Evolutionary conservation across 2,113 vertebrate species (phyloP).

Genomic region (Spea multiplicata): DNA sequence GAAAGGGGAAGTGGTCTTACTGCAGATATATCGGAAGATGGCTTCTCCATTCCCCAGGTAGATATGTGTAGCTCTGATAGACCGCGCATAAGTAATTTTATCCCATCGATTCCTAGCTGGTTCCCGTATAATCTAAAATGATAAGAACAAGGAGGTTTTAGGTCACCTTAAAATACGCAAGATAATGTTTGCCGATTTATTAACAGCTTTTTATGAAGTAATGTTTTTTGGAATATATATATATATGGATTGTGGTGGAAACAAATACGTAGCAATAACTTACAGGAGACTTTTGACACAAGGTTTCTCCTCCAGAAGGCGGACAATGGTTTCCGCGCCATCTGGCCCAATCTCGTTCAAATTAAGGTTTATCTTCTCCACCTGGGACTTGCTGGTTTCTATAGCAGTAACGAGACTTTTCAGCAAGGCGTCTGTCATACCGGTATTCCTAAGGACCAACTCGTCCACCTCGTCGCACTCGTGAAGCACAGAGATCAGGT

Average conservation of each 20-base stretch:
- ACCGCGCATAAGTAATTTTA: slow-evolving; percentile 63
- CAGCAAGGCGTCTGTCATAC: slow-evolving; percentile 69
- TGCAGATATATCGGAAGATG: neutral
- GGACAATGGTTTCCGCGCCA: slow-evolving; percentile 63
- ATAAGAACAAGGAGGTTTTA: neutral
- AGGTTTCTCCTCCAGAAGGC: no score
- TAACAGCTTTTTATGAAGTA: neutral
- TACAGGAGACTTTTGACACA: no score
- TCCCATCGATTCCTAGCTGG: slow-evolving; percentile 67
- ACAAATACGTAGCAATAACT: slow-evolving; percentile 47
- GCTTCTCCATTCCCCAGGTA: neutral
- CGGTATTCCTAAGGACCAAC: slow-evolving; percentile 74
- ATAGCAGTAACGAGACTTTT: slow-evolving; percentile 59
- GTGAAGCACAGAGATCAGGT: slow-evolving; percentile 64
- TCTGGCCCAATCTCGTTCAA: slow-evolving; percentile 71
- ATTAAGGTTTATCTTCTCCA: slow-evolving; percentile 74
- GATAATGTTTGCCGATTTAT: neutral
- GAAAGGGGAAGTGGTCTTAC: slow-evolving; percentile 53
- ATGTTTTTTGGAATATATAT: no score
- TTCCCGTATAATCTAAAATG: slow-evolving; percentile 72
- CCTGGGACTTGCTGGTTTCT: slow-evolving; percentile 64
- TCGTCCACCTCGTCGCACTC: slow-evolving; percentile 69
- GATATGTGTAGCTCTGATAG: slow-evolving; percentile 64
- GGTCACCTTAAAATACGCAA: no score
- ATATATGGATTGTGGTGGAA: no score